phyloP scores from a whole-genome alignment of 2,797 vertebrate species.

The Sebastes jordani region DNA sequence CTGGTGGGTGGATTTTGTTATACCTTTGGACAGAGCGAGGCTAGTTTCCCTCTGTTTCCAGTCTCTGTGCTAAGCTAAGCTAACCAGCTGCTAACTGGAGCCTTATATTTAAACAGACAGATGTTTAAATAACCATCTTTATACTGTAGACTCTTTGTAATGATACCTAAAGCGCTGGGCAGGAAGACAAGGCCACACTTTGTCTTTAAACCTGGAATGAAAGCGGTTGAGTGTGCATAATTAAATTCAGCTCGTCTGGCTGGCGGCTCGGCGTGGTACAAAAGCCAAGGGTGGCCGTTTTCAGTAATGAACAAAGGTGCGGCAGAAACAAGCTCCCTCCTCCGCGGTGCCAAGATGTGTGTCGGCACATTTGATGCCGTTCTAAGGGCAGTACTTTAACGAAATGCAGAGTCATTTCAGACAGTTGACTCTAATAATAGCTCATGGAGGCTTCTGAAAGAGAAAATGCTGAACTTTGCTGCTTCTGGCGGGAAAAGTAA shows the following conservation, averaged over 20 bases:
- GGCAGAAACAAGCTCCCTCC: constrained; percentile 17
- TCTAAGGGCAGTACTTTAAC: constrained; percentile 54
- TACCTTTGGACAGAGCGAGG: no score
- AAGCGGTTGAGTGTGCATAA: constrained; percentile 63
- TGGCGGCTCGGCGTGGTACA: constrained; percentile 23
- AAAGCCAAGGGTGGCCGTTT: constrained; percentile 66
- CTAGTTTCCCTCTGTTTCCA: neutral
- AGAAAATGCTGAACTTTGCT: constrained; percentile 32
- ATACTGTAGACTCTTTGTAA: constrained; percentile 38
- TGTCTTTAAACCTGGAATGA: constrained; percentile 53
- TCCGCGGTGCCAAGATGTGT: constrained; percentile 63
- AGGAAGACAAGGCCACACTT: constrained; percentile 38
- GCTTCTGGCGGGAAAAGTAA: constrained; percentile 24
- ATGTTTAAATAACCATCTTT: neutral
- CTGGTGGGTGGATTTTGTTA: neutral
- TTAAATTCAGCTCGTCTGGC: constrained; percentile 60
- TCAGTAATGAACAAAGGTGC: constrained; percentile 68
- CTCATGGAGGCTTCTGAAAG: constrained; percentile 10
- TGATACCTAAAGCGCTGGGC: constrained; percentile 33
- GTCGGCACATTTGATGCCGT: constrained; percentile 62
- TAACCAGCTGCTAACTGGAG: neutral
- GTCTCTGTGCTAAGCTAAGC: neutral
- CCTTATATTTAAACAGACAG: neutral
- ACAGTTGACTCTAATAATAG: constrained; percentile 38
- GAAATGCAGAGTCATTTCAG: constrained; percentile 62